Base-by-base conservation (phyloP, 2,888 invertebrate genomes). In the Reticulitermes lucifugus region DNA sequence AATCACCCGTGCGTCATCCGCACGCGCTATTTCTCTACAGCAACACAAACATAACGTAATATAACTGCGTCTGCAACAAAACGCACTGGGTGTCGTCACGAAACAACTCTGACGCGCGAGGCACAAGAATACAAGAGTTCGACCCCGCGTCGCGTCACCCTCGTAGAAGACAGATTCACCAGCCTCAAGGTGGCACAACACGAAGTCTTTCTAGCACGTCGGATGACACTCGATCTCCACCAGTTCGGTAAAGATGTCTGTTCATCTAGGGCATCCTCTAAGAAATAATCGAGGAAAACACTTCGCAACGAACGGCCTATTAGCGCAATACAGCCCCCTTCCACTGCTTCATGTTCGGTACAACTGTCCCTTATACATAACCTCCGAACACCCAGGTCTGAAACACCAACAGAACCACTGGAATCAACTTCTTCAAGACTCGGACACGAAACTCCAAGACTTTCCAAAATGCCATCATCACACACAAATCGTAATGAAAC, bases 401-500 rank as follows among this genome's bases (percentile, higher is more conserved):
- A 85, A 41, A 87, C 87, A 41, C 82, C 79, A 29, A 83, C 59
- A 35, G 87, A 87, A 21, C 87, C 87, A 29, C 83, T 81, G 21
- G 85, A 81, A 83, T 87, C 87, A 18, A 87, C 60, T 84, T 86
- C 86, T 73, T 86, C 80, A 10, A 87, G 86, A 55, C 25, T 25
- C 25, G 86, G 86, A 51, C 87, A 87, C 41, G 79, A 81, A 46
- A 43, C 25, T 25, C 87, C 87, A 29, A 87, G 84, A 55, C 85
- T 83, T n/a, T 73, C 85, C 73, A 87, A 60, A 18, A 86, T 82
- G 46, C 77, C 81, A 73, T 87, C 87, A 83, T 87, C 87, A 75
- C 86, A 86, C 22, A 87, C 87, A 84, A 86, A 85, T 9, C 87
- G 79, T 29, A 87, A 83, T 22, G 87, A 86, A 10, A 87, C 85